A percentile compares a stretch with the other conserved stretches of the same genome.
These are phyloP conservation scores for Mythimna loreyi DNA, from an alignment of 2,888 invertebrate species.

Conservation along the genomic window DNA sequence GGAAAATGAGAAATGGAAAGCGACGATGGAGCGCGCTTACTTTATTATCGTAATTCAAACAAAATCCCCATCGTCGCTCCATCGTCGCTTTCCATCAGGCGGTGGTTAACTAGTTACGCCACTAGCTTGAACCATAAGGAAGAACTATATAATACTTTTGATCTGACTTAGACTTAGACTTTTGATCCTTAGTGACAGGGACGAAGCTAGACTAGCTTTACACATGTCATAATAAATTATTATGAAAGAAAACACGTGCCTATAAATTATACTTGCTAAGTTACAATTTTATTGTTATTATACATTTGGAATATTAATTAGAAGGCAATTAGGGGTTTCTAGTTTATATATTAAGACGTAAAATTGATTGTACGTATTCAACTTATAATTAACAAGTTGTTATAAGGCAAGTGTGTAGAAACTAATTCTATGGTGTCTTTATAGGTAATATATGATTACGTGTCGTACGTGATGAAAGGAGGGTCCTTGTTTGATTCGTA, in stretches of 20 bases:
- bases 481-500: too few species aligned
- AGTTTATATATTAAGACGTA: not conserved
- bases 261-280: not conserved
- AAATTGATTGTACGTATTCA: constrained; percentile 7
- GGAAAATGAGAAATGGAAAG: too few species aligned
- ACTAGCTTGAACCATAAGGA: too few species aligned
- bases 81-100: too few species aligned
- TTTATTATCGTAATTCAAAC: too few species aligned
- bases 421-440: not conserved
- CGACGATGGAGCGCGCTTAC: too few species aligned
- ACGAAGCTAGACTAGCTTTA: too few species aligned
- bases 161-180: too few species aligned
- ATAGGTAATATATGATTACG: not conserved
- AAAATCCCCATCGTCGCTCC: too few species aligned
- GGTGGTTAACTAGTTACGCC: too few species aligned
- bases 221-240: not conserved
- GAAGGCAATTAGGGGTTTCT: not conserved
- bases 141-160: too few species aligned
- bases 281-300: not conserved
- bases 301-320: constrained; percentile 5
- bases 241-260: not conserved
- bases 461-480: not conserved
- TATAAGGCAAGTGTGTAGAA: not conserved
- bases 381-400: not conserved
- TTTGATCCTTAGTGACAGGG: too few species aligned